A percentile compares a stretch with the other conserved stretches of the same genome.
These are phyloP conservation scores for Meloidogyne hapla DNA, from an alignment of 1,140 invertebrate species.

Conservation along the genomic window DNA sequence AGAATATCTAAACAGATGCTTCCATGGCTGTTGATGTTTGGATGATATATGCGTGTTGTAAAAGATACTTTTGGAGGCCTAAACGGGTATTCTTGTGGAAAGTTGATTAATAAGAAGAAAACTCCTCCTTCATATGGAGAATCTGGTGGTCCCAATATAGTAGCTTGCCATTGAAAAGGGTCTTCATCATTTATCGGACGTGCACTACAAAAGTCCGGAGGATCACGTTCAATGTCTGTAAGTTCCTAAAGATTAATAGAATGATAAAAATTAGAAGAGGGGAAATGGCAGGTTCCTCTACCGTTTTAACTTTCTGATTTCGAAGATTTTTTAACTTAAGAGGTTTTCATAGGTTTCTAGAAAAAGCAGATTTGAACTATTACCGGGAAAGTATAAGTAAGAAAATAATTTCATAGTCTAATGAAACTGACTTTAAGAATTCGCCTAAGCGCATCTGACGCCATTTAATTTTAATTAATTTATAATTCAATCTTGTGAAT, in stretches of 20 bases:
- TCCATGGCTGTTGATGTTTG: conserved; percentile 95
- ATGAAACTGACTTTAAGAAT: too few relatives aligned
- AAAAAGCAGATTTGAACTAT: too few relatives aligned
- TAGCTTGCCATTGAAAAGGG: conserved; percentile 95
- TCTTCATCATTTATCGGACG: conserved; percentile 89
- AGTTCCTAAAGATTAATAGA: background rate
- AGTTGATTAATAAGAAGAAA: conserved; percentile 98
- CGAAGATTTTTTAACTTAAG: too few relatives aligned
- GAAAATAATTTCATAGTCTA: too few relatives aligned
- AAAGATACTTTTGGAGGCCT: conserved; percentile 81
- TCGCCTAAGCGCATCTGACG: too few relatives aligned
- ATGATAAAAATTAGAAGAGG: too few relatives aligned
- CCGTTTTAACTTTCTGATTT: too few relatives aligned
- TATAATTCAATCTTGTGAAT: too few relatives aligned
- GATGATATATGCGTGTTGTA: conserved; percentile 97
- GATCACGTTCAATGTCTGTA: conserved; percentile 69
- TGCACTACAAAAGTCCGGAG: conserved; percentile 94
- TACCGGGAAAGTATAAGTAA: too few relatives aligned
- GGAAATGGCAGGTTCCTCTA: too few relatives aligned
- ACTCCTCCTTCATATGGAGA: conserved; percentile 79
- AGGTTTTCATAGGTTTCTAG: too few relatives aligned
- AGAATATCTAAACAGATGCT: conserved; percentile 99
- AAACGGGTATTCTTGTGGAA: conserved; percentile 98
- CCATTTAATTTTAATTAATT: too few relatives aligned
- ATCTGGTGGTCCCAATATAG: conserved; percentile 95